phyloP scores from a whole-genome alignment of 2,113 vertebrate species.

The Phaethon lepturus region DNA sequence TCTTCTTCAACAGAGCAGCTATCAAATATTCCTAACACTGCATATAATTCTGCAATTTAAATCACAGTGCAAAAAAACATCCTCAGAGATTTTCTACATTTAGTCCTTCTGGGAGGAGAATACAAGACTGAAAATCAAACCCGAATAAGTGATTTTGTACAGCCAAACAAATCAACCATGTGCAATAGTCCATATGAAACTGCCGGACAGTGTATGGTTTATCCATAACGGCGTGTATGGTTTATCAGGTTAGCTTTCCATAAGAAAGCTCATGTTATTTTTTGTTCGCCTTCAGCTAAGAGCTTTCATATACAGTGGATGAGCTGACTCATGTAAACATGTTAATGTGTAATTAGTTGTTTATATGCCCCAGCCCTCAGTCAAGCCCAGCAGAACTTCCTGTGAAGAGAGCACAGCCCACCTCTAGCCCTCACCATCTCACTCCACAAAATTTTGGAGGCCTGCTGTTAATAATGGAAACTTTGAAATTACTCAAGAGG shows the following conservation, averaged over 20 bases:
- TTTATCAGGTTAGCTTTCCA: neutral
- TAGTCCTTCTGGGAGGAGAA: neutral
- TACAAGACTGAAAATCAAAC: neutral
- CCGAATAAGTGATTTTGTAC: neutral
- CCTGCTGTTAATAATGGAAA: neutral
- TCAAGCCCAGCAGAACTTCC: neutral
- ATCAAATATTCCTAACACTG: neutral
- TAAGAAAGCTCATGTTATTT: neutral
- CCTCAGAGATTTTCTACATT: neutral
- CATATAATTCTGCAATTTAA: neutral
- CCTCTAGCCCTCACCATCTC: neutral
- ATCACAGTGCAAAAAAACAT: neutral
- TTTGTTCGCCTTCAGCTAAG: neutral
- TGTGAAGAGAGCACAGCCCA: neutral
- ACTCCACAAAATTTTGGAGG: neutral
- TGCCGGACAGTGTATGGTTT: neutral
- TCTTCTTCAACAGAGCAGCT: neutral
- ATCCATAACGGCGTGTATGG: rapidly evolving
- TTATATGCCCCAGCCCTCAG: neutral
- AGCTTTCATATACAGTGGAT: neutral
- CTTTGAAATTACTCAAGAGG: neutral
- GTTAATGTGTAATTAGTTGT: neutral
- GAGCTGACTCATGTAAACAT: neutral
- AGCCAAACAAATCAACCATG: neutral
- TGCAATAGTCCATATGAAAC: neutral